Conservation (phyloP, 1,140 invertebrate genomes). For the Eriocheir sinensis region DNA sequence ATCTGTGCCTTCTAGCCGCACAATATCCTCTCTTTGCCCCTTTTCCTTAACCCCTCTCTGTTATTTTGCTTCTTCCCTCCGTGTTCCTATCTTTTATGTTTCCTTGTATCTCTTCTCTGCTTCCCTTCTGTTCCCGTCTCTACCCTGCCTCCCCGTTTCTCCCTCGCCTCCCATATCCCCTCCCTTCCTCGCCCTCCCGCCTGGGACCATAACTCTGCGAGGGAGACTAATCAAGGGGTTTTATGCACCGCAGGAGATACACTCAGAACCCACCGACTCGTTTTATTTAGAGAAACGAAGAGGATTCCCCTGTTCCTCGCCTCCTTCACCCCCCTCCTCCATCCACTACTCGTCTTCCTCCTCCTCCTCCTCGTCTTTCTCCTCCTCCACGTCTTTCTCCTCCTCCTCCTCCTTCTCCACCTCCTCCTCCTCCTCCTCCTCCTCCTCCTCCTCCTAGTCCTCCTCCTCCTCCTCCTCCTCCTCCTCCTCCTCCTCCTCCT, state of each 20-base stretch:
- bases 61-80: too few relatives aligned
- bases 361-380: background rate
- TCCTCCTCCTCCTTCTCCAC: too few relatives aligned
- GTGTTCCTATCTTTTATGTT: too few relatives aligned
- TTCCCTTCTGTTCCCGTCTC: background rate
- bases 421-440: too few relatives aligned
- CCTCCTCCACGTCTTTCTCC: background rate
- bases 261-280: conserved; percentile 12
- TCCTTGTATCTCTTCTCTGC: too few relatives aligned
- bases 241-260: conserved; percentile 22
- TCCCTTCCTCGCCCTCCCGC: background rate
- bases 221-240: conserved; percentile 22
- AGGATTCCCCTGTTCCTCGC: background rate
- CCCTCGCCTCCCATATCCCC: background rate
- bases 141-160: background rate
- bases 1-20: background rate
- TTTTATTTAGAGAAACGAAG: conserved; percentile 26
- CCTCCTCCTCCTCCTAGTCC: too few relatives aligned
- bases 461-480: too few relatives aligned
- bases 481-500: too few relatives aligned
- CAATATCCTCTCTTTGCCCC: background rate
- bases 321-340: background rate
- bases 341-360: too few relatives aligned
- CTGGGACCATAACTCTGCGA: background rate
- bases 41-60: too few relatives aligned